phyloP scores from a whole-genome alignment of 92 coral and sea anemone species.

The Parazoanthus darwini region DNA sequence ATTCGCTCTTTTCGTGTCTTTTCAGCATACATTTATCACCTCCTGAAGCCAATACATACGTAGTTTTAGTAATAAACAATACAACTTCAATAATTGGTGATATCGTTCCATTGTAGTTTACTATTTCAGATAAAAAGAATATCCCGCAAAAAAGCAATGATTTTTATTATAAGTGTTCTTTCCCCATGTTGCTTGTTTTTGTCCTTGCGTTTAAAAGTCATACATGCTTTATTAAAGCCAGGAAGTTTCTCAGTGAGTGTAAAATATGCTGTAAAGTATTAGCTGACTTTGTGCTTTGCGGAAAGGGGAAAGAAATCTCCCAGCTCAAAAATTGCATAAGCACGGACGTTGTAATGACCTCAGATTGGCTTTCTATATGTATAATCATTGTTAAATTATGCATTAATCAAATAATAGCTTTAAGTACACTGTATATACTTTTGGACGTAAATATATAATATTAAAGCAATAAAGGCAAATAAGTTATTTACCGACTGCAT shows the following conservation, averaged over 20 bases:
- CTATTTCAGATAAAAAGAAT: slow-evolving; percentile 43
- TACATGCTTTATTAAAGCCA: slow-evolving; percentile 44
- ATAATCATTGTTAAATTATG: slow-evolving; percentile 40
- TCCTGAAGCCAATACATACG: slow-evolving; percentile 37
- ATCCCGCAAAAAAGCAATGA: slow-evolving; percentile 47
- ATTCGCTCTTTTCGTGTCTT: slow-evolving; percentile 43
- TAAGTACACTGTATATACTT: slow-evolving; percentile 41
- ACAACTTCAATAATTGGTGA: slow-evolving; percentile 41
- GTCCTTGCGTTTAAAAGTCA: slow-evolving; percentile 46
- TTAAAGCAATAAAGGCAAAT: slow-evolving; percentile 42
- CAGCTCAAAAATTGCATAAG: slow-evolving; percentile 42
- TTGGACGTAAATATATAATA: slow-evolving; percentile 35
- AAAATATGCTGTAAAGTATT: slow-evolving; percentile 41
- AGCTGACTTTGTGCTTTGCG: slow-evolving; percentile 48
- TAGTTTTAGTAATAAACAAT: slow-evolving; percentile 41
- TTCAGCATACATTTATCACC: slow-evolving; percentile 41
- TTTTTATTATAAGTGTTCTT: slow-evolving; percentile 40
- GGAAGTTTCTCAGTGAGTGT: slow-evolving; percentile 47
- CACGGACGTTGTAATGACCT: slow-evolving; percentile 43
- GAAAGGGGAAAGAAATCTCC: slow-evolving; percentile 45
- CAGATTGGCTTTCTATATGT: slow-evolving; percentile 44
- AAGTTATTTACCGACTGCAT: slow-evolving; percentile 41
- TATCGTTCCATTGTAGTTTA: slow-evolving; percentile 44
- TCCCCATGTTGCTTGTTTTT: slow-evolving; percentile 46
- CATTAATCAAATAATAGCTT: slow-evolving; percentile 42